Evolutionary conservation across 2,113 vertebrate genomes (phyloP), one percentile per base, ranked within the genome.

Genomic region (Jacana jacana): DNA sequence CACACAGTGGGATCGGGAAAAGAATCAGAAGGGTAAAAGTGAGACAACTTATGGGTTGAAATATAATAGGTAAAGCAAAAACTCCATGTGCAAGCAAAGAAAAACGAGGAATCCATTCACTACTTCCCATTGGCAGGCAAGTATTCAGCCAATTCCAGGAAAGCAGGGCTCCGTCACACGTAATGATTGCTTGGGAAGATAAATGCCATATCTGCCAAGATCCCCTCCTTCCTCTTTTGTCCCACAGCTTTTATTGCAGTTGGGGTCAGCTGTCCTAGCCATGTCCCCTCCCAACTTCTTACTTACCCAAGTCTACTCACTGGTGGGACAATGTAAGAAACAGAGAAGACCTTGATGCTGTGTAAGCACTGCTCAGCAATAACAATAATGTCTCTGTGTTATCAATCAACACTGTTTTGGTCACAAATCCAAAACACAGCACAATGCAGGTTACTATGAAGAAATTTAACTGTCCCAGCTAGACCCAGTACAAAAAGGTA

Each of bases 241-340:
- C n/a, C 12, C 2, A 14, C 25, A 72, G 30, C 6, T 78, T 78
- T 54, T 49, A 33, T 4, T 52, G 52, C 58, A 77, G 6, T 16
- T 60, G 52, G 8, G 20, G 7, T n/a, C 28, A 44, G 7, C n/a
- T 86, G 35, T 40, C 33, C 33, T 13, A 12, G 24, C 44, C 60
- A 19, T 54, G 44, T 69, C 4, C 0, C 8, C 17, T 68, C 30
- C 30, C 31, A 86, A 4, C 23, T 58, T 48, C 27, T 88, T 63
- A 24, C 2, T 2, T 25, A 52, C 5, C 22, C 3, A 11, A 54
- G 19, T 23, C 39, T 44, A 6, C 51, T 73, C 2, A 0, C 11
- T 65, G 31, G 7, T 75, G 49, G 7, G 18, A 11, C 19, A 4
- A 3, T 7, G 4, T 51, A 30, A 66, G 46, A 39, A 60, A 20